Base-by-base conservation (phyloP, 2,888 invertebrate genomes). In the Drosophila nr. medialis region DNA sequence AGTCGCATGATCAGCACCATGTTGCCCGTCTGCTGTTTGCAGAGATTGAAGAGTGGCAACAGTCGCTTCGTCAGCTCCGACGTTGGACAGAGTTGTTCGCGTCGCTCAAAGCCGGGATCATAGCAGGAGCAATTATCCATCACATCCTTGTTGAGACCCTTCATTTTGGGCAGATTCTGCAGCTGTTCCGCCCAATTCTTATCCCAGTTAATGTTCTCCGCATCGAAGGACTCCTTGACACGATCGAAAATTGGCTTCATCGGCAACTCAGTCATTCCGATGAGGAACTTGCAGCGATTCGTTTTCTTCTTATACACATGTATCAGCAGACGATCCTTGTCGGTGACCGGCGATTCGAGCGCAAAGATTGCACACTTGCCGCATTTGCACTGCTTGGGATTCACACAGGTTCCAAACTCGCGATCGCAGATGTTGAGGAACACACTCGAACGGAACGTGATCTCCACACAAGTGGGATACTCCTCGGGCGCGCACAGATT, bases 401-500 rank as follows among this genome's bases (percentile, higher is more conserved):
- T 88, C 15, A 90, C 83, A 50, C 91, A 92, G 1, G 79, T 55
- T 11, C 92, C 92, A 55, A 90, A 92, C 73, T 93, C 92, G 4
- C 90, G 86, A 74, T 93, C 92, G 73, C 92, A 92, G 58, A 93
- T 86, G 6, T 79, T 90, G 2, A 93, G 81, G 64, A 89, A 92
- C 0, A 93, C 91, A 66, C 83, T 90, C 4, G 92, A 91, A 1
- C 92, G 91, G 74, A 93, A 93, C 4, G 91, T 84, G 40, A 93
- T 59, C 74, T 93, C 92, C 38, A 91, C 91, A 75, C 92, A 93
- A 10, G 91, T 91, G 1, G 92, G 92, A 73, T 92, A 93, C 61
- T 93, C 93, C 38, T 92, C 92, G 7, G 93, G 93, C n/a, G 93
- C 93, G 72, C 93, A 93, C 34, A 89, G 67, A 72, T 93, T 93